These are phyloP conservation scores for Cirrhinus mrigala DNA, from an alignment of 2,797 vertebrate species.

Conservation along the genomic window DNA sequence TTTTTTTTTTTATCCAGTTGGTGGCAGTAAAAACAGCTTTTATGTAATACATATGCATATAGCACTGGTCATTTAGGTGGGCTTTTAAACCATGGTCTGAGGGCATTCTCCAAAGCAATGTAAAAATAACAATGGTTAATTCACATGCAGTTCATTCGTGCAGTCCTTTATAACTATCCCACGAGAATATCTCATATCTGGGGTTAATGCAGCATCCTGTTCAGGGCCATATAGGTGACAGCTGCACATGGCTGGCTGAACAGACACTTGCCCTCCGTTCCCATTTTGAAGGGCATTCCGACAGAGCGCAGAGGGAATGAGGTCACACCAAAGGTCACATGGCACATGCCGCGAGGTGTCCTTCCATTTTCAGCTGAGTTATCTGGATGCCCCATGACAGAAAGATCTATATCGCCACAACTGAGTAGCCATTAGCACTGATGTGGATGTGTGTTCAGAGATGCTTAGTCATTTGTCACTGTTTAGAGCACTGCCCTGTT, in stretches of 20 bases:
- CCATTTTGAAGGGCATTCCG: slow-evolving; percentile 25
- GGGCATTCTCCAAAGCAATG: not conserved
- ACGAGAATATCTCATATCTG: slow-evolving; percentile 2
- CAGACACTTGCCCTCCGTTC: slow-evolving; percentile 21
- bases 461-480: slow-evolving; percentile 45
- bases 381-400: slow-evolving; percentile 48
- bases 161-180: not conserved
- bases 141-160: not conserved
- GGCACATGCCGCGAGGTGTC: slow-evolving; percentile 44
- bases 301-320: slow-evolving; percentile 26
- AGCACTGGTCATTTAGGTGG: not conserved
- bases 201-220: not conserved
- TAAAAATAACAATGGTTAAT: too few relatives aligned
- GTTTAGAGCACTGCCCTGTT: slow-evolving; percentile 11
- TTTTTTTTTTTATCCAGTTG: not conserved
- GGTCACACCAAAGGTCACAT: slow-evolving; percentile 42
- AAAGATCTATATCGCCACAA: slow-evolving; percentile 49
- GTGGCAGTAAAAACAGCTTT: slow-evolving; percentile 23
- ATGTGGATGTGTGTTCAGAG: slow-evolving; percentile 31
- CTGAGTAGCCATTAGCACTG: slow-evolving; percentile 40
- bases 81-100: not conserved
- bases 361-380: slow-evolving; percentile 47
- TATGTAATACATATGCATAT: not conserved
- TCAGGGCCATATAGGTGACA: slow-evolving; percentile 21
- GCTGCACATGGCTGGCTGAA: slow-evolving; percentile 16